phyloP scores from a whole-genome alignment of 2,113 vertebrate genomes.

The Centrocercus urophasianus region DNA sequence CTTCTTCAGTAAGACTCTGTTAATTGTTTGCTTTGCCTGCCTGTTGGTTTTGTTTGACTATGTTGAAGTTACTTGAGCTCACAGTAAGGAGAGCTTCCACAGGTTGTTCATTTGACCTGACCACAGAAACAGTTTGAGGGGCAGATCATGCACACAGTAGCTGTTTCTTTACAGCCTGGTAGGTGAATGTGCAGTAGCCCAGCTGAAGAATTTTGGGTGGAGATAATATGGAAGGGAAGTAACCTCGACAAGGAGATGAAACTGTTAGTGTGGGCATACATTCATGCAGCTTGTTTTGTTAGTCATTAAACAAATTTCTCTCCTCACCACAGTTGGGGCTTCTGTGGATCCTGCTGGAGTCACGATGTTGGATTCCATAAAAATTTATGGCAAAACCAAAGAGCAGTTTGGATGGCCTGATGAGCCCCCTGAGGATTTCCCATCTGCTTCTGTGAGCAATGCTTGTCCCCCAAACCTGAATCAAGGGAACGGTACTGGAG shows the following conservation, averaged over 20 bases:
- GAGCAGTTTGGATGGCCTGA: conserved; percentile 99
- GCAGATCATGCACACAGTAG: rapidly evolving
- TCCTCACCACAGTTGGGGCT: conserved; percentile 85
- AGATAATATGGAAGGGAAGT: neutral
- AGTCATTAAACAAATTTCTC: neutral
- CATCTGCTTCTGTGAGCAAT: conserved; percentile 92
- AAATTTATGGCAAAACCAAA: conserved; percentile 99
- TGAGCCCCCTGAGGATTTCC: conserved; percentile 96
- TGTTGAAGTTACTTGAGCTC: neutral
- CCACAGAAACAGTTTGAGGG: neutral
- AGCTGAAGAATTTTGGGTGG: neutral
- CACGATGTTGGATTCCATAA: conserved; percentile 98
- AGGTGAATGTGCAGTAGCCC: neutral
- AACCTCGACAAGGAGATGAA: neutral
- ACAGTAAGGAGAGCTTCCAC: neutral
- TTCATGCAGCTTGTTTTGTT: neutral
- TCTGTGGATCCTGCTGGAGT: conserved; percentile 97
- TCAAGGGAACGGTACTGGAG: conserved; percentile 88
- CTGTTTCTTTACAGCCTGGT: neutral
- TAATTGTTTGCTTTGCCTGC: neutral
- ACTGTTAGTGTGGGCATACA: neutral
- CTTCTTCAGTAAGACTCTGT: conserved; percentile 89
- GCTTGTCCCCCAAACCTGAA: conserved; percentile 94
- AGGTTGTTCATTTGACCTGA: rapidly evolving
- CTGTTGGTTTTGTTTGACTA: neutral